Conservation (phyloP, 1,140 invertebrate species). For the Micrasema longulum region DNA sequence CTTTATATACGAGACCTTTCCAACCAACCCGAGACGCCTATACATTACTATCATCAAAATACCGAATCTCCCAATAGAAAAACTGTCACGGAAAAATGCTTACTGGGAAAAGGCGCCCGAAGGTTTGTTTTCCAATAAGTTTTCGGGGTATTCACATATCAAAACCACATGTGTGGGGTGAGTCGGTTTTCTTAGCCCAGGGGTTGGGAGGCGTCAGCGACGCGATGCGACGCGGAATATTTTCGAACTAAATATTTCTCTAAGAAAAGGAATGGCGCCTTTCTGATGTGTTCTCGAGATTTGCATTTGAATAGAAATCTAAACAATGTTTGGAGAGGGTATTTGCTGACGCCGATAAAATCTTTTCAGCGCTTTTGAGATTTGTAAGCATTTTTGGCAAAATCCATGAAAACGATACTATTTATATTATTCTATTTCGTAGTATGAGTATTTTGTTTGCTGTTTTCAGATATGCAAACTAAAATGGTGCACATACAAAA, state of each 20-base stretch:
- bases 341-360: background rate
- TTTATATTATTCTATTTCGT: too few species aligned
- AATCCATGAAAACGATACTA: too few species aligned
- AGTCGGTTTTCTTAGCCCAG: conserved; percentile 10
- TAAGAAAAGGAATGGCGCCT: conserved; percentile 7
- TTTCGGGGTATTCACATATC: conserved; percentile 26
- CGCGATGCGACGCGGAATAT: conserved; percentile 36
- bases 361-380: background rate
- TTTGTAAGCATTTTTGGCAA: too few species aligned
- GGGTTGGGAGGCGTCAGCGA: conserved; percentile 19
- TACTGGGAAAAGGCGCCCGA: background rate
- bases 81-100: conserved; percentile 28
- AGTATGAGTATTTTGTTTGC: too few species aligned
- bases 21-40: conserved; percentile 43
- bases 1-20: conserved; percentile 19
- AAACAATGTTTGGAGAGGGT: background rate
- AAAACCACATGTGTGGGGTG: conserved; percentile 37
- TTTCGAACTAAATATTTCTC: conserved; percentile 35
- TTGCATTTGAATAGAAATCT: conserved; percentile 15
- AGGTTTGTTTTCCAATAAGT: background rate
- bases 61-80: conserved; percentile 37
- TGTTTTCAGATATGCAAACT: too few species aligned
- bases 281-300: conserved; percentile 3
- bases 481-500: too few species aligned
- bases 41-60: conserved; percentile 48